These are phyloP conservation scores for Tetramorium simillimum DNA, from an alignment of 1,140 invertebrate species.

Conservation along the genomic window DNA sequence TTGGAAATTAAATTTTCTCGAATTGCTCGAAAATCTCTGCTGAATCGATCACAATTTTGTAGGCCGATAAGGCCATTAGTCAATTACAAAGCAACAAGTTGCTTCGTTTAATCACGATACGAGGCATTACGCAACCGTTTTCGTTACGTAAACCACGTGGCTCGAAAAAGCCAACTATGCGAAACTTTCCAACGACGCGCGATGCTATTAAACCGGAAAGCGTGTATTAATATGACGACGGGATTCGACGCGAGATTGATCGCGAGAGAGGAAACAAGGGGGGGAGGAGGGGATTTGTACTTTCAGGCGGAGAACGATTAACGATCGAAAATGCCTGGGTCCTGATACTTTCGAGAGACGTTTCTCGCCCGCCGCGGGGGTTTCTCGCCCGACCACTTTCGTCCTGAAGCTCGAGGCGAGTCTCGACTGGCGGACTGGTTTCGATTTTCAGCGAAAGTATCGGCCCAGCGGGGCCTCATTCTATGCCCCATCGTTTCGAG, in stretches of 20 bases:
- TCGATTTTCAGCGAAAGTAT: constrained; percentile 71
- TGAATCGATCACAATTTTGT: not conserved
- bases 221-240: constrained; percentile 33
- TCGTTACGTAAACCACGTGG: constrained; percentile 32
- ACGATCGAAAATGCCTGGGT: constrained; percentile 33
- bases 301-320: constrained; percentile 30
- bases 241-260: constrained; percentile 27
- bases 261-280: not conserved
- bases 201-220: constrained; percentile 30
- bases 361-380: not conserved
- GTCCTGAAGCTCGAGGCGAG: constrained; percentile 37
- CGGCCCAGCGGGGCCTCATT: not conserved
- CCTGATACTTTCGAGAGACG: constrained; percentile 64
- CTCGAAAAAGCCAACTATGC: constrained; percentile 42
- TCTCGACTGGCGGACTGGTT: constrained; percentile 59
- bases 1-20: not conserved
- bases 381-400: constrained; percentile 64
- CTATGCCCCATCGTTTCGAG: not conserved
- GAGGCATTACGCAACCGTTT: constrained; percentile 12
- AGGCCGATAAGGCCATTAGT: not conserved
- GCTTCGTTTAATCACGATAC: constrained; percentile 15
- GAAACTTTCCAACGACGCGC: constrained; percentile 48
- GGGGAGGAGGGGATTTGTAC: not conserved
- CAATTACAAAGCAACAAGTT: constrained; percentile 27
- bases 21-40: not conserved